Conservation (phyloP, 2,797 vertebrate genomes). For the Protosalanx chinensis region DNA sequence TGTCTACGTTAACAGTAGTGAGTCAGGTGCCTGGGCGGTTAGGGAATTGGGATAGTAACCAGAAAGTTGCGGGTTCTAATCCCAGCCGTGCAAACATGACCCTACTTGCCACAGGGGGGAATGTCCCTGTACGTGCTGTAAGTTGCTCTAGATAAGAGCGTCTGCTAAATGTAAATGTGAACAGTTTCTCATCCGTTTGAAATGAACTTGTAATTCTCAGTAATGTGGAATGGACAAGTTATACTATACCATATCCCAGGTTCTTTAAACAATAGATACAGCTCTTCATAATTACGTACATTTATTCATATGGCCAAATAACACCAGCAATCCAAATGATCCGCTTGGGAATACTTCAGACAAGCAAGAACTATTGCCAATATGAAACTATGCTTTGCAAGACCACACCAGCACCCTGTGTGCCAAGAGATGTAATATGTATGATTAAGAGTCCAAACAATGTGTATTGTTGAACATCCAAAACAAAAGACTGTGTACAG, state of each 20-base stretch:
- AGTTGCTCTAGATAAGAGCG: too few relatives aligned
- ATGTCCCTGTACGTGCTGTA: too few relatives aligned
- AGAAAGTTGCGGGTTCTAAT: too few relatives aligned
- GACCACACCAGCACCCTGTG: conserved; percentile 27
- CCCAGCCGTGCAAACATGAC: too few relatives aligned
- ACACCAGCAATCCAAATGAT: conserved; percentile 31
- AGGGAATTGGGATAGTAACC: too few relatives aligned
- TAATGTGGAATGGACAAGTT: not conserved
- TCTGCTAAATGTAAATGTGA: too few relatives aligned
- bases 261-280: conserved; percentile 28
- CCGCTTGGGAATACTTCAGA: conserved; percentile 41
- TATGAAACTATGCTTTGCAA: conserved; percentile 43
- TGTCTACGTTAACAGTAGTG: not conserved
- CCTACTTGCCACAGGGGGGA: too few relatives aligned
- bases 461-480: conserved; percentile 5
- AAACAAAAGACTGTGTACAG: not conserved
- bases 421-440: conserved; percentile 41
- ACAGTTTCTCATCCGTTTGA: too few relatives aligned
- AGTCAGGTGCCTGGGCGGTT: too few relatives aligned
- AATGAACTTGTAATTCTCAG: not conserved
- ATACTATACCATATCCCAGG: not conserved
- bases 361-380: conserved; percentile 40
- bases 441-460: conserved; percentile 34
- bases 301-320: conserved; percentile 37
- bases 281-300: not conserved